Evolutionary conservation across 2,113 vertebrate genomes (phyloP).

Genomic region (Cryptomyrus ogoouensis): DNA sequence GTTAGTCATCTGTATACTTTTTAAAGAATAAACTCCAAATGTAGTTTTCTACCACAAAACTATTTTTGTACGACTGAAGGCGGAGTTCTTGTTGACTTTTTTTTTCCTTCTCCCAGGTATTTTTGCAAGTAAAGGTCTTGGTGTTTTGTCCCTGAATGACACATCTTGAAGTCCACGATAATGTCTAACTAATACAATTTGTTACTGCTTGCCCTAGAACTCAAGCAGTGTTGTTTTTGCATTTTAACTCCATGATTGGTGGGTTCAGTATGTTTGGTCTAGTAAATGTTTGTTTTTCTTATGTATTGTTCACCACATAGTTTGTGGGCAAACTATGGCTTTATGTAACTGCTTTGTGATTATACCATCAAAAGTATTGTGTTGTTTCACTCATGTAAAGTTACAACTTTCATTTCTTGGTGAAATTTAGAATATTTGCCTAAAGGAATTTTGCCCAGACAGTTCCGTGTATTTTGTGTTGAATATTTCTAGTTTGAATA

Average conservation of each 20-base stretch:
- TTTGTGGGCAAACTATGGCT: neutral
- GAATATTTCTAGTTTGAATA: neutral
- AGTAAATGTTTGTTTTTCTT: neutral
- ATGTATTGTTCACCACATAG: neutral
- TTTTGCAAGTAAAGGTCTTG: neutral
- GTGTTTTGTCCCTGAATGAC: neutral
- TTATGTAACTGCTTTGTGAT: neutral
- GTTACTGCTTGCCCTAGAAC: neutral
- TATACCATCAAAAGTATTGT: conserved; percentile 1
- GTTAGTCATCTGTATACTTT: neutral
- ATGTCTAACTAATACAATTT: neutral
- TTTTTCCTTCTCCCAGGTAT: neutral
- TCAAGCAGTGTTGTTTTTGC: neutral
- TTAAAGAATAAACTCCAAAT: conserved; percentile 4
- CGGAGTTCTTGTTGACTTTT: neutral
- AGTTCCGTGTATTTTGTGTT: neutral
- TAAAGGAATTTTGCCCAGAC: neutral
- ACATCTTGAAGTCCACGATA: neutral
- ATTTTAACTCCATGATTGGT: neutral
- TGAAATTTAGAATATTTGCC: neutral
- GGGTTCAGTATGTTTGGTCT: neutral
- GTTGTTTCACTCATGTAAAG: neutral
- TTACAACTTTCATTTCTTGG: neutral
- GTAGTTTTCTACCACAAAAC: neutral
- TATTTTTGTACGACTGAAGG: neutral